phyloP scores from a whole-genome alignment of 2,888 invertebrate genomes.

The Prosapia bicincta region DNA sequence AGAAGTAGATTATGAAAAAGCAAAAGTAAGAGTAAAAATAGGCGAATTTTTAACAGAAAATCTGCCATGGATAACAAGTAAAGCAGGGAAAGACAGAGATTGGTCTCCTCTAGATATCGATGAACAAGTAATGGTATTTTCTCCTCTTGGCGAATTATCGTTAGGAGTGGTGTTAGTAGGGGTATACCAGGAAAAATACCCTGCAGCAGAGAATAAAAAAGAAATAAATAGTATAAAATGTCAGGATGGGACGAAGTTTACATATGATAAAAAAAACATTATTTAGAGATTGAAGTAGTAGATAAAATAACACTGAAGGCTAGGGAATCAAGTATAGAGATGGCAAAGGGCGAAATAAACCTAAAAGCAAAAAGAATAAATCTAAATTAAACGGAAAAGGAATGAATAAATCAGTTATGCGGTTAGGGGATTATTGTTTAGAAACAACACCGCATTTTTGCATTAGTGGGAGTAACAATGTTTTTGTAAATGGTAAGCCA shows the following conservation, averaged over 20 bases:
- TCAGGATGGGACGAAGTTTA: neutral
- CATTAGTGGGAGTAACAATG: too few relatives aligned
- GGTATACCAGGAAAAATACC: neutral
- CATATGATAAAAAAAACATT: neutral
- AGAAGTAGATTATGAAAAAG: neutral
- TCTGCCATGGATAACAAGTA: neutral
- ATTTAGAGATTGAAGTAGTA: neutral
- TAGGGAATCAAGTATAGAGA: neutral
- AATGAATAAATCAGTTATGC: too few relatives aligned
- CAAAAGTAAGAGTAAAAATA: neutral
- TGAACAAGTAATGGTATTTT: neutral
- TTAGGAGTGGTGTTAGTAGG: neutral
- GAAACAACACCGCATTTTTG: too few relatives aligned
- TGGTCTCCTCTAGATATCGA: neutral
- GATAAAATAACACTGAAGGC: neutral
- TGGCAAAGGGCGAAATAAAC: neutral
- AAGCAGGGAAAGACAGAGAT: neutral
- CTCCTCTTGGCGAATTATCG: neutral
- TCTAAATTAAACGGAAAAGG: too few relatives aligned
- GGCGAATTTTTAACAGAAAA: neutral
- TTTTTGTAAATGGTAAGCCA: too few relatives aligned
- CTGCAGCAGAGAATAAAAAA: neutral
- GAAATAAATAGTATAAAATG: neutral
- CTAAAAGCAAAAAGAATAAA: too few relatives aligned
- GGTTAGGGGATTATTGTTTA: too few relatives aligned